Percentiles rank a stretch among this genome's conserved stretches.
phyloP scores from a whole-genome alignment of 2,797 vertebrate species.

The Myripristis murdjan region DNA sequence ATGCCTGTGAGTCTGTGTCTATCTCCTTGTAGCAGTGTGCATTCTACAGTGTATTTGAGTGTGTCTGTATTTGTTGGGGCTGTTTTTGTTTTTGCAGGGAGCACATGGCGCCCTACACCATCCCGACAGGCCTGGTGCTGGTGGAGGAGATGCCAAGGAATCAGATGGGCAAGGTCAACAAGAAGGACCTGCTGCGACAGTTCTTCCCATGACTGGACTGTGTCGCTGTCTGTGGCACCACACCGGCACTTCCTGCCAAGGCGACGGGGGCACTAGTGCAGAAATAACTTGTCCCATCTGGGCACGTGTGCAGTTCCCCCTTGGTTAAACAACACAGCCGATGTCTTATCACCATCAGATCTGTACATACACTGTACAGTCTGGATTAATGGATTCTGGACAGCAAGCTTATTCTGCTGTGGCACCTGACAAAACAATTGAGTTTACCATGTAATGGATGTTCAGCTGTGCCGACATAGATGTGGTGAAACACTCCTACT shows the following conservation, averaged over 20 bases:
- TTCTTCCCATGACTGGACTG: slow-evolving; percentile 81
- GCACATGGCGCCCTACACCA: slow-evolving; percentile 88
- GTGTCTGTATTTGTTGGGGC: slow-evolving; percentile 52
- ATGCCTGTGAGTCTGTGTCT: slow-evolving; percentile 3
- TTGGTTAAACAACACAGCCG: too few relatives aligned
- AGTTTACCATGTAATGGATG: too few relatives aligned
- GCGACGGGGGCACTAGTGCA: too few relatives aligned
- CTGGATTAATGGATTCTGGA: too few relatives aligned
- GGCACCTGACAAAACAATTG: too few relatives aligned
- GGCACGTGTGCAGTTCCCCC: too few relatives aligned
- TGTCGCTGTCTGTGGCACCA: background rate
- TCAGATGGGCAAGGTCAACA: slow-evolving; percentile 98
- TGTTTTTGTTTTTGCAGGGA: slow-evolving; percentile 85
- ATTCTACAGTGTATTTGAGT: slow-evolving; percentile 47
- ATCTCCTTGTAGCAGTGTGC: slow-evolving; percentile 37
- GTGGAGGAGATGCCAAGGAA: slow-evolving; percentile 94
- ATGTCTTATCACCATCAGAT: too few relatives aligned
- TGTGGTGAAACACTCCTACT: background rate
- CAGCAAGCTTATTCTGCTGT: too few relatives aligned
- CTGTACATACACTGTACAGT: background rate
- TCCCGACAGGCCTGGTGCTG: slow-evolving; percentile 91
- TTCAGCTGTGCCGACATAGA: background rate
- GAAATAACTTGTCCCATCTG: too few relatives aligned
- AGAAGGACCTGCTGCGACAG: slow-evolving; percentile 90
- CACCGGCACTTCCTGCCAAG: background rate